These are phyloP conservation scores for Melanerpes formicivorus DNA, from an alignment of 2,113 vertebrate species.

Conservation along the genomic window DNA sequence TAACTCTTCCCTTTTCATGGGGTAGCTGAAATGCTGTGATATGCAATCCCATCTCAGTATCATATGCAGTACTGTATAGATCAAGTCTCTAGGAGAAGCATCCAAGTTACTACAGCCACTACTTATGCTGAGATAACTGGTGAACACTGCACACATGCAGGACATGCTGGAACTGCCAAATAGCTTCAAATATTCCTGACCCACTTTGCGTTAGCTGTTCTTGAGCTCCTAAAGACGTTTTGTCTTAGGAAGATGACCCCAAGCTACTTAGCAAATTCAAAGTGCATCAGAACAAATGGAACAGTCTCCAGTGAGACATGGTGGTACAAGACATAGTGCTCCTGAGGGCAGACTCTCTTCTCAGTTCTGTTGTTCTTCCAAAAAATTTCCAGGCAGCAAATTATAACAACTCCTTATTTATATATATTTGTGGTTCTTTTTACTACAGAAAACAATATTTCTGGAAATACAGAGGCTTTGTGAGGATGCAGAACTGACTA, in stretches of 20 bases:
- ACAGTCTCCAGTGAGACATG: background rate
- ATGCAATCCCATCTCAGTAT: background rate
- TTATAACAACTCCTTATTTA: background rate
- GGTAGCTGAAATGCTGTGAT: background rate
- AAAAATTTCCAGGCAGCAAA: slow-evolving; percentile 8
- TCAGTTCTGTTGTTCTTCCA: background rate
- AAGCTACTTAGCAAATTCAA: slow-evolving; percentile 46
- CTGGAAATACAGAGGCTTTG: background rate
- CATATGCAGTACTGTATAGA: background rate
- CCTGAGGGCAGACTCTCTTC: slow-evolving; percentile 35
- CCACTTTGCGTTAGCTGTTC: slow-evolving; percentile 10
- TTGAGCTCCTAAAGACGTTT: slow-evolving; percentile 12
- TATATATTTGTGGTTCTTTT: background rate
- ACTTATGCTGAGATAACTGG: background rate
- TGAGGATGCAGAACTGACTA: background rate
- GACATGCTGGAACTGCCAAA: background rate
- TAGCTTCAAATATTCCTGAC: background rate
- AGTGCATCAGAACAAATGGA: slow-evolving; percentile 46
- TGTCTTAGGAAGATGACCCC: slow-evolving; percentile 36
- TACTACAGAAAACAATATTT: background rate
- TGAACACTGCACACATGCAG: background rate
- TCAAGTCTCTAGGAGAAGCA: background rate
- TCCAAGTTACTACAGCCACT: background rate
- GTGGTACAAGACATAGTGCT: background rate
- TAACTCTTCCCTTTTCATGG: background rate